phyloP scores from a whole-genome alignment of 2,888 invertebrate species.

The Aproaerema taeniolella region DNA sequence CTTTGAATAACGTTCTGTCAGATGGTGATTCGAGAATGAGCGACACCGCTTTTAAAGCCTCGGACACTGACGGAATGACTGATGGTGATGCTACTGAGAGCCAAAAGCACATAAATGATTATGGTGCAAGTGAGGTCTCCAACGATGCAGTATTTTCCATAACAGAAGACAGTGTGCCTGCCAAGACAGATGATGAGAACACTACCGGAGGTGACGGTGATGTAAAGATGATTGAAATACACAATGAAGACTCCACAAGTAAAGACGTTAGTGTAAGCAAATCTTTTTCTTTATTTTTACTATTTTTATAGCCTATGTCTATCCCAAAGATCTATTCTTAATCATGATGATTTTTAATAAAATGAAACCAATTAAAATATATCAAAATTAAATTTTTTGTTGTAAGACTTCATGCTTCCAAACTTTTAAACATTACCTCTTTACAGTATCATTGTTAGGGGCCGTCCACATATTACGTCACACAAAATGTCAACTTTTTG shows the following conservation, averaged over 20 bases:
- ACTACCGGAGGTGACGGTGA: constrained; percentile 15
- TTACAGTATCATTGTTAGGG: too few species aligned
- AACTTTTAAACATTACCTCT: too few species aligned
- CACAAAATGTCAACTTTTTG: too few species aligned
- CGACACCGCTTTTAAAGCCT: constrained; percentile 42
- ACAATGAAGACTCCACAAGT: constrained; percentile 16
- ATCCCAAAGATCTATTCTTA: too few species aligned
- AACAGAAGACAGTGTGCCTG: constrained; percentile 25
- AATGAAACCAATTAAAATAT: too few species aligned
- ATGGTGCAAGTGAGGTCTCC: constrained; percentile 28
- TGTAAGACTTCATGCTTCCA: too few species aligned
- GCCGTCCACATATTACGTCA: too few species aligned
- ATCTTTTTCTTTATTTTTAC: background rate
- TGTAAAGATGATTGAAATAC: constrained; percentile 6
- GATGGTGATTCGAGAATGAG: constrained; percentile 61
- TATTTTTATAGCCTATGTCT: background rate
- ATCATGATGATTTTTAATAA: too few species aligned
- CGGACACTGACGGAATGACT: constrained; percentile 59
- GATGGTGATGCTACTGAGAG: constrained; percentile 44
- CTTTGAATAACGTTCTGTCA: constrained; percentile 53
- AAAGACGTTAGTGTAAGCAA: constrained; percentile 4
- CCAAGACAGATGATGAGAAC: constrained; percentile 23
- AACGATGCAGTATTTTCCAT: constrained; percentile 27
- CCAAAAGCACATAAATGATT: constrained; percentile 29
- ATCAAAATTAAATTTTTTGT: too few species aligned